Conservation (phyloP, 2,888 invertebrate genomes). For the Catocala nupta region DNA sequence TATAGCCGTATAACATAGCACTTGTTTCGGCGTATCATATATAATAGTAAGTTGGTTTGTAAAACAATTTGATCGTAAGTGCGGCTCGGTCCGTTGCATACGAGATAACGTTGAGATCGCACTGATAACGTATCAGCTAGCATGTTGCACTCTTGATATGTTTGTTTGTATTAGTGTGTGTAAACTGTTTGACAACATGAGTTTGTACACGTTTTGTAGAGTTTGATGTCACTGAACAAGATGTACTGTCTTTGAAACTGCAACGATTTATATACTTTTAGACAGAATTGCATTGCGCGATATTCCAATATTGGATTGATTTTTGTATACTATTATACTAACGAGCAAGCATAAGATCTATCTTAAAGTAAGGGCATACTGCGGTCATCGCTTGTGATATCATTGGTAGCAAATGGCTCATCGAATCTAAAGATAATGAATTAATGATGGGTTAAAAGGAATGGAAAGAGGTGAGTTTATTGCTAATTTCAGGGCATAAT, state of each 20-base stretch:
- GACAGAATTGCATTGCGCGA: no score
- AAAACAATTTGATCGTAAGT: conserved; percentile 25
- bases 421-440: no score
- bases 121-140: conserved; percentile 75
- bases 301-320: no score
- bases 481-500: no score
- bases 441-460: no score
- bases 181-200: conserved; percentile 16
- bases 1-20: neutral
- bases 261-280: no score
- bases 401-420: no score
- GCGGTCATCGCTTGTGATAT: no score
- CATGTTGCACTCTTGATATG: conserved; percentile 59
- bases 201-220: conserved; percentile 10
- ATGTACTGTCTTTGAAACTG: neutral
- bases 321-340: no score
- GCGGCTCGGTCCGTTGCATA: conserved; percentile 67
- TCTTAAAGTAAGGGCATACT: no score
- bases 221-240: conserved; percentile 3
- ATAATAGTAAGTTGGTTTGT: conserved; percentile 8
- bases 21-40: neutral
- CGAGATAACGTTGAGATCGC: conserved; percentile 71
- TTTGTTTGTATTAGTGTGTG: conserved; percentile 27
- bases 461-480: no score
- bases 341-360: no score